phyloP scores from a whole-genome alignment of 2,113 vertebrate species.

The Calidris pygmaea region DNA sequence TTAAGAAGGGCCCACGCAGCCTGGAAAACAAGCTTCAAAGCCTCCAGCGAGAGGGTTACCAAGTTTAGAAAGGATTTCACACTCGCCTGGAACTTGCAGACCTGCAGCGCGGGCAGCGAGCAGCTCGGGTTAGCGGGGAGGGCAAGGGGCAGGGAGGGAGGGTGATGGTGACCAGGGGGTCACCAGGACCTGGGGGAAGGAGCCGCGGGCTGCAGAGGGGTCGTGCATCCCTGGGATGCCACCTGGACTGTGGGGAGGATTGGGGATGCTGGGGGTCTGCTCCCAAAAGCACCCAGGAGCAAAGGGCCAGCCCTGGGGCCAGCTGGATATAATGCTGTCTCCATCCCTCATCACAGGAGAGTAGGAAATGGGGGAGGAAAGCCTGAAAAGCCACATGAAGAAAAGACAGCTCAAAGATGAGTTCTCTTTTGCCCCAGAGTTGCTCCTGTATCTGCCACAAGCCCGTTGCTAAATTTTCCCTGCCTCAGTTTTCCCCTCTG shows the following conservation, averaged over 20 bases:
- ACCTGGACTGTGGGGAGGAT: rapidly evolving
- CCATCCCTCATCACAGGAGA: not conserved
- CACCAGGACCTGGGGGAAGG: not conserved
- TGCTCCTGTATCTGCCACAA: not conserved
- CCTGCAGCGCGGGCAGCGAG: not conserved
- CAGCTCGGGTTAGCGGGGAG: not conserved
- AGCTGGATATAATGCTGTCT: not conserved
- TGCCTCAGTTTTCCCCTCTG: not conserved
- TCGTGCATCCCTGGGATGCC: rapidly evolving
- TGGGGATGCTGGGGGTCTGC: not conserved
- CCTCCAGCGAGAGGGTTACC: not conserved
- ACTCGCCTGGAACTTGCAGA: slow-evolving; percentile 5
- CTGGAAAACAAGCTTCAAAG: slow-evolving; percentile 43
- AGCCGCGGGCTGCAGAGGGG: rapidly evolving
- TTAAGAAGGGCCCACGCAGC: slow-evolving; percentile 8
- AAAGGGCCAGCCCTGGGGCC: not conserved
- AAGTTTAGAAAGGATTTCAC: slow-evolving; percentile 55
- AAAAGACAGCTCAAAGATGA: not conserved
- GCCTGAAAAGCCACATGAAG: not conserved
- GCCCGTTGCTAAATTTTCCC: rapidly evolving
- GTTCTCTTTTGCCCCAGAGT: not conserved
- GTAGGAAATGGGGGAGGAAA: not conserved
- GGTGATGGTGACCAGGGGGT: not conserved
- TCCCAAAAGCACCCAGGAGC: not conserved
- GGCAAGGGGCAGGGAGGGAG: not conserved